A percentile compares a stretch with the other conserved stretches of the same genome.
Conservation (phyloP, 2,888 invertebrate genomes). For the Rhamphomyia laevipes region DNA sequence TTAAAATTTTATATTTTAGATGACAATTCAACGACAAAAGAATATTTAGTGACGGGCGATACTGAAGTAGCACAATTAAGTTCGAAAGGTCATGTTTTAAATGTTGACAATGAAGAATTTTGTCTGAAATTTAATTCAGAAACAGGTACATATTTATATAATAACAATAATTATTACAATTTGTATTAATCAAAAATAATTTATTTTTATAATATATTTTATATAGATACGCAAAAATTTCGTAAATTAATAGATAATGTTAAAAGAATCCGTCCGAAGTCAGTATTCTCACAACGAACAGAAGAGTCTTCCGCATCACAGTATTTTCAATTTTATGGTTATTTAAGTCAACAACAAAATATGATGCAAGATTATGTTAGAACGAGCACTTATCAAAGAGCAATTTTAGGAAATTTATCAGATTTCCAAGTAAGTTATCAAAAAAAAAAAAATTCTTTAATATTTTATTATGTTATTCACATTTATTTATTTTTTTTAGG, state of each 20-base stretch:
- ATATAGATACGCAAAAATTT: constrained; percentile 32
- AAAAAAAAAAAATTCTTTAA: too few species aligned
- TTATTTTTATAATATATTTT: not conserved
- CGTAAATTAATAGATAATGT: constrained; percentile 35
- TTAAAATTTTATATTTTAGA: constrained; percentile 18
- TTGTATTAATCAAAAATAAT: not conserved
- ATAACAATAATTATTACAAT: not conserved
- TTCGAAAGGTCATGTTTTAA: constrained; percentile 29
- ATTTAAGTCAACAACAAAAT: constrained; percentile 97
- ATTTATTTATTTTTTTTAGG: constrained; percentile 47
- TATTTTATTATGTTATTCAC: too few species aligned
- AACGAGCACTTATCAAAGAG: constrained; percentile 96
- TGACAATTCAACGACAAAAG: constrained; percentile 25
- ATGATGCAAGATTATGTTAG: constrained; percentile 99
- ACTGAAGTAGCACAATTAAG: constrained; percentile 34
- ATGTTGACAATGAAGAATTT: constrained; percentile 33
- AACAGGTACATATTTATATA: constrained; percentile 19
- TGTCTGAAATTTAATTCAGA: constrained; percentile 30
- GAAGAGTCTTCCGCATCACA: constrained; percentile 97
- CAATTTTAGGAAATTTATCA: constrained; percentile 82
- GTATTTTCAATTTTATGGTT: constrained; percentile 99
- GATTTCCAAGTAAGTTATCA: constrained; percentile 58
- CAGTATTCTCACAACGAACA: constrained; percentile 89
- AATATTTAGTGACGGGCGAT: constrained; percentile 32
- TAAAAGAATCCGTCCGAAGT: constrained; percentile 41